A percentile compares a stretch with the other conserved stretches of the same genome.
These are phyloP conservation scores for Tychaedon coryphoeus DNA, from an alignment of 2,113 vertebrate genomes.

Conservation along the genomic window DNA sequence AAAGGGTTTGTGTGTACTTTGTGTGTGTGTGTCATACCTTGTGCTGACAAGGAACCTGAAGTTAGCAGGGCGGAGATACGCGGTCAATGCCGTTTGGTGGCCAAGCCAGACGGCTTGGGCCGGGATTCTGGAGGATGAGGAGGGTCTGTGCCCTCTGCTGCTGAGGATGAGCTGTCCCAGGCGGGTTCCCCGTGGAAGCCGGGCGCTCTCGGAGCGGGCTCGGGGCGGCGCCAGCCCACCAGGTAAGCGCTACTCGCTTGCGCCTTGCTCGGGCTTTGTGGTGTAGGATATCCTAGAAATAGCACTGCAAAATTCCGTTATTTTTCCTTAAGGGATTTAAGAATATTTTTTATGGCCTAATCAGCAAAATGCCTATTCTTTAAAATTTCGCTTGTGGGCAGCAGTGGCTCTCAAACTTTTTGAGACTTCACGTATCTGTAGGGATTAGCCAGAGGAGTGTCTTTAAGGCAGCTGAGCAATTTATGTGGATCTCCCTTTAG, in stretches of 20 bases:
- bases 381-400: background rate
- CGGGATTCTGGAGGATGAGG: background rate
- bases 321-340: background rate
- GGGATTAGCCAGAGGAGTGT: background rate
- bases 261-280: fast-evolving
- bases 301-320: background rate
- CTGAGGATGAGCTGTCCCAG: fast-evolving
- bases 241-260: background rate
- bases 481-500: background rate
- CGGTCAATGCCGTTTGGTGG: background rate
- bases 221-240: background rate
- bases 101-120: background rate
- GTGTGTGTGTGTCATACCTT: background rate
- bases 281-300: fast-evolving
- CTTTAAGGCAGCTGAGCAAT: background rate
- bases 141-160: too few relatives aligned
- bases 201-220: background rate
- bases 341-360: background rate
- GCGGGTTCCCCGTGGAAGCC: fast-evolving
- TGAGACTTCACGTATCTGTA: background rate
- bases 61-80: fast-evolving
- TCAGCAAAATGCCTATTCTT: background rate
- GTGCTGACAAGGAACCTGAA: background rate
- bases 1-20: background rate
- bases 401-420: background rate